Evolutionary conservation across 2,797 vertebrate species (phyloP), one percentile per base, ranked within the genome.

Genomic region (Oreochromis mossambicus): DNA sequence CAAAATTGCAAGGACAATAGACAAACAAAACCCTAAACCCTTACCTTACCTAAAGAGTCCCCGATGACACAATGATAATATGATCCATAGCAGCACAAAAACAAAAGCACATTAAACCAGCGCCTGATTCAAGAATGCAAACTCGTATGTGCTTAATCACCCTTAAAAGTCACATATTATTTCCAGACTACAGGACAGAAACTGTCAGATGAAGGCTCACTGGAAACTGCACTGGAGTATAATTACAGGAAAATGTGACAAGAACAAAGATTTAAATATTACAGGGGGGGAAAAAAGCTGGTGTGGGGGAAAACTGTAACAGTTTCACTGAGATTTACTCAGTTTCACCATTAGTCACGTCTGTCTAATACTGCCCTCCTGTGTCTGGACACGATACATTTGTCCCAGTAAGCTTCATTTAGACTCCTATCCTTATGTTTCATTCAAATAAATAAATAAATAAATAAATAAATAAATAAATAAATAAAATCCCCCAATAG

Each of bases 351-450:
- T 75, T 75, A 75, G 43, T 75, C 43, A 75, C 26, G 26, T 43
- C 4, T 51, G 80, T 29, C 73, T 83, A 66, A 90, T 77, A 79
- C 89, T 91, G 93, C 94, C 92, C 87, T 91, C 91, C 54, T 89
- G 90, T 94, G 92, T 87, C 78, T 79, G 68, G 50, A 86, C 70
- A 75, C 29, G 2, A 7, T 2, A n/a, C 5, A 19, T 19, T 8
- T 73, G 58, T 66, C 15, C 66, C 21, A 14, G 6, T 7, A 29
- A 38, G 21, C 32, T 50, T 36, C 8, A 70, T 26, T 51, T 10
- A 36, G 7, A 52, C 2, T 4, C 36, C 9, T 17, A 15, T n/a
- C 21, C 15, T 5, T 29, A 3, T 19, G 26, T 68, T 77, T 43
- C 41, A 75, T 32, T 26, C 5, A 26, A 55, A 24, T 24, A 38